phyloP scores from a whole-genome alignment of 1,140 invertebrate genomes.

The Battus philenor region DNA sequence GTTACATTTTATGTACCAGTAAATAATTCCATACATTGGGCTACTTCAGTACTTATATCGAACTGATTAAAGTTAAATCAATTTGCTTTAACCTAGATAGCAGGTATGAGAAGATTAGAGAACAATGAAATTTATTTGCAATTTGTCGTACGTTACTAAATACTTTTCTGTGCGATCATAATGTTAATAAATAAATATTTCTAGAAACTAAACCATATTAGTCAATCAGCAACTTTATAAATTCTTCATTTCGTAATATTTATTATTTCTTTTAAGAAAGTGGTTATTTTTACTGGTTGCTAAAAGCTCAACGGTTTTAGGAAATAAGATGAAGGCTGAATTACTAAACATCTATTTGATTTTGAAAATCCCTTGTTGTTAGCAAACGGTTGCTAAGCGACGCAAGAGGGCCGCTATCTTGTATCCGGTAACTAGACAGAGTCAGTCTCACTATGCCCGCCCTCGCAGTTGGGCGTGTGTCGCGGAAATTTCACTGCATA shows the following conservation, averaged over 20 bases:
- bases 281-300: not conserved
- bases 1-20: too few species aligned
- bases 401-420: slow-evolving; percentile 34
- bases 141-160: not conserved
- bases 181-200: slow-evolving; percentile 10
- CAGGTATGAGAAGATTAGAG: not conserved
- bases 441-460: slow-evolving; percentile 57
- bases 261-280: not conserved
- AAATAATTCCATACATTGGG: too few species aligned
- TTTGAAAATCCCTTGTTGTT: slow-evolving; percentile 42
- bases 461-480: slow-evolving; percentile 25
- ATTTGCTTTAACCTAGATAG: slow-evolving; percentile 1
- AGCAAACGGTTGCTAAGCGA: slow-evolving; percentile 55
- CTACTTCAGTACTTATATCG: not conserved
- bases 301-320: not conserved
- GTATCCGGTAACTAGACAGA: too few species aligned
- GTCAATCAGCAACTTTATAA: not conserved
- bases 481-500: not conserved
- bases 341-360: not conserved
- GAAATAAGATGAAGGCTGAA: too few species aligned
- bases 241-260: not conserved
- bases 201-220: not conserved
- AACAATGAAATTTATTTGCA: slow-evolving; percentile 8
- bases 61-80: slow-evolving; percentile 10
- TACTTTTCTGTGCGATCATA: too few species aligned